A percentile compares a stretch with the other conserved stretches of the same genome.
Evolutionary conservation across 2,888 invertebrate species (phyloP).

Genomic region (Griposia aprilina): DNA sequence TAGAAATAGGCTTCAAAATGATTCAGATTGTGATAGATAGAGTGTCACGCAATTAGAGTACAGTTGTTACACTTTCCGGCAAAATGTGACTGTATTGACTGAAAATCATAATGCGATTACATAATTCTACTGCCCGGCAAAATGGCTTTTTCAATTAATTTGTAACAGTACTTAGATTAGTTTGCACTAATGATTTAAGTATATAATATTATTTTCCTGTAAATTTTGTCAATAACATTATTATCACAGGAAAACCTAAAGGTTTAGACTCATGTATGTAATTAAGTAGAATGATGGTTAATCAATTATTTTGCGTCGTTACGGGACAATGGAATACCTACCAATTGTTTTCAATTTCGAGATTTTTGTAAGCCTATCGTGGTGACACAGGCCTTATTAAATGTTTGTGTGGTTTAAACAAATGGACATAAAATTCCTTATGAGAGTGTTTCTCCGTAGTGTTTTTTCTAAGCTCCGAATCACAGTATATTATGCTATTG

Average conservation of each 20-base stretch:
- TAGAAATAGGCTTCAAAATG: no score
- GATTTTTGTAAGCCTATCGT: not conserved
- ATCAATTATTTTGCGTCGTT: not conserved
- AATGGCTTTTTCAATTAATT: conserved; percentile 8
- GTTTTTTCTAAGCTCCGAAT: not conserved
- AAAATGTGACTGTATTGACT: not conserved
- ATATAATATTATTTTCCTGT: conserved; percentile 1
- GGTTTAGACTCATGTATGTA: not conserved
- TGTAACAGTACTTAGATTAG: not conserved
- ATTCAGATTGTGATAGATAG: no score
- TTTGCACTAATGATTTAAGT: not conserved
- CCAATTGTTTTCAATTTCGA: not conserved
- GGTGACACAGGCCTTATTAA: not conserved
- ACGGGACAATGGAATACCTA: not conserved
- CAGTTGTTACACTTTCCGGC: not conserved
- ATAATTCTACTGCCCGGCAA: not conserved
- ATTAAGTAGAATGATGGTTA: not conserved
- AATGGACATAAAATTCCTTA: not conserved
- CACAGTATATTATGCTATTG: no score
- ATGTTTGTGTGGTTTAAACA: conserved; percentile 1
- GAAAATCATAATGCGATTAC: not conserved
- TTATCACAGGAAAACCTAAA: conserved; percentile 8
- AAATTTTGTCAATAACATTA: not conserved
- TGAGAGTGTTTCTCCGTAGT: not conserved
- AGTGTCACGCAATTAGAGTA: no score